phyloP scores from a whole-genome alignment of 1,140 invertebrate species.

The Melipona quadrifasciata region DNA sequence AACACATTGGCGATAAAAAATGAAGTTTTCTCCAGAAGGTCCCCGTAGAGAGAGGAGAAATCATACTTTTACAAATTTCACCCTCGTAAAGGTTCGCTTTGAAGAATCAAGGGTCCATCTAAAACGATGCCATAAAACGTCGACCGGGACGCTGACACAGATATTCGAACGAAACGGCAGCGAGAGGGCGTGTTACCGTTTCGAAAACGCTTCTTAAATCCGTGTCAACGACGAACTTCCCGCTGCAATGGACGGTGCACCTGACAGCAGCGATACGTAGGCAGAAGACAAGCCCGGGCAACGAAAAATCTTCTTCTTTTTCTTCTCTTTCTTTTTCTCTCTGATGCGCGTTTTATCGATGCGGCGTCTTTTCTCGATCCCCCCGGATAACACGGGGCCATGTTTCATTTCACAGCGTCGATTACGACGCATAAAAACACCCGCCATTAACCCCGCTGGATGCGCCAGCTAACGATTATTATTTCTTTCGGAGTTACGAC shows the following conservation, averaged over 20 bases:
- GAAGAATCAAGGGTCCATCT: not conserved
- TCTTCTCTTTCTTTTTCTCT: not conserved
- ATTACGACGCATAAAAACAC: constrained; percentile 21
- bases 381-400: not conserved
- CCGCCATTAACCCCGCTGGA: constrained; percentile 5
- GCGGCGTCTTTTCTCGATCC: not conserved
- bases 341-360: not conserved
- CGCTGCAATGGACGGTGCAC: not conserved
- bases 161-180: not conserved
- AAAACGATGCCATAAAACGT: not conserved
- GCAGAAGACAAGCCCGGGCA: not conserved
- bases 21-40: too few species aligned
- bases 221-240: constrained; percentile 2
- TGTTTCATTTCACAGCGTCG: constrained; percentile 15
- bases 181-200: not conserved
- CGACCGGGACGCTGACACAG: not conserved
- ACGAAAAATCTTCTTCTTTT: too few species aligned
- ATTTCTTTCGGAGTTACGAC: constrained; percentile 10
- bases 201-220: constrained; percentile 4
- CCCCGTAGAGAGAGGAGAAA: not conserved
- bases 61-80: not conserved
- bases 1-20: not conserved
- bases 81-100: not conserved
- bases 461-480: constrained; percentile 6
- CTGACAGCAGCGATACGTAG: not conserved